Base-by-base conservation (phyloP, 2,888 invertebrate genomes). In the Mimumesa dahlbomi region DNA sequence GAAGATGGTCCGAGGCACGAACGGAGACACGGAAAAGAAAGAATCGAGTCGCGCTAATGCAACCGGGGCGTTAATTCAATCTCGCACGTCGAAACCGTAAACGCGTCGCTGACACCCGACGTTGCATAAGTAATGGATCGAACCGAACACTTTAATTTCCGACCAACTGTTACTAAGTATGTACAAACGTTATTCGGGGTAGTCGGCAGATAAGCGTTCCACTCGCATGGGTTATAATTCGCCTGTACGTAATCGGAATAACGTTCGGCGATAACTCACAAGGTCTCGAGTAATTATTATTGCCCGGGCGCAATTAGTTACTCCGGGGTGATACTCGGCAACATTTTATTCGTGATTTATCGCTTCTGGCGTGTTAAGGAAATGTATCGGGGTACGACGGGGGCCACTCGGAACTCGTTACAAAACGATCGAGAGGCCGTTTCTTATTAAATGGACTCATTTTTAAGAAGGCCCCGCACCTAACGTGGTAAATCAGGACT, bases 331-430 rank as follows among this genome's bases (percentile, higher is more conserved):
- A 67, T 72, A 68, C 75, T 53, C 59, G 29, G 65, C 40, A 69
- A 64, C 76, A 66, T 72, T 79, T 72, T 76, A 75, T 68, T 45
- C 57, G 61, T 79, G 79, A 77, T 79, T 77, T 79, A 77, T 64
- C 53, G 63, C 48, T 31, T 49, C 57, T 71, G 54, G 75, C 79
- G 79, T 75, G 75, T 66, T 61, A 71, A 75, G 42, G 64, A 59
- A 79, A 72, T 67, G 75, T 62, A 67, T 65, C 76, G 75, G 64
- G 73, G 49, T 65, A 63, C 59, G 64, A 61, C 46, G 5, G 21
- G 31, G 29, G 2, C 3, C 22, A 21, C 45, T 46, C 56, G 52
- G 54, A 36, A 61, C 52, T 61, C 52, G 68, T 69, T 74, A 62
- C 52, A n/a, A n/a, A n/a, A n/a, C n/a, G n/a, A n/a, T n/a, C 62